Conservation (phyloP, 2,113 vertebrate species). For the Pontoporia blainvillei region DNA sequence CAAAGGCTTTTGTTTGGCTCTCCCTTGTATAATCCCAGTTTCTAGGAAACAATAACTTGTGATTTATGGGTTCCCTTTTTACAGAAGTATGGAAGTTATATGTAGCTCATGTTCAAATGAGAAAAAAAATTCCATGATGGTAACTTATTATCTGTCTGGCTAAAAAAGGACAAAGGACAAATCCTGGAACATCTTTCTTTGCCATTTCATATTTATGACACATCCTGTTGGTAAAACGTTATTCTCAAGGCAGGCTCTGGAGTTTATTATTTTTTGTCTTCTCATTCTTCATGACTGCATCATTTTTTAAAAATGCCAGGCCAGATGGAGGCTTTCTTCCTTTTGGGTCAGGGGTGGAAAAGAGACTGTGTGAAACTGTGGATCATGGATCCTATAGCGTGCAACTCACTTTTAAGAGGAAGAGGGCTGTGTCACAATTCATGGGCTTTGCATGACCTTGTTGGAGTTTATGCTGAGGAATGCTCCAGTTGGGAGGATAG, state of each 20-base stretch:
- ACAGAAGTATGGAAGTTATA: constrained; percentile 65
- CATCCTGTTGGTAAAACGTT: constrained; percentile 70
- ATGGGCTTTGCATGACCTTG: neutral
- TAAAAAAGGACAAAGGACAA: constrained; percentile 74
- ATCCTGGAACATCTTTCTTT: constrained; percentile 62
- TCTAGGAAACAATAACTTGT: constrained; percentile 71
- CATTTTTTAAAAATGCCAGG: constrained; percentile 61
- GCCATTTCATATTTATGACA: constrained; percentile 65
- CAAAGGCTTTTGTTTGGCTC: constrained; percentile 47
- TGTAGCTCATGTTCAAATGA: constrained; percentile 46
- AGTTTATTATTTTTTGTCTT: constrained; percentile 77
- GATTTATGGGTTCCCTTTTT: constrained; percentile 66
- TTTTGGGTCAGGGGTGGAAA: constrained; percentile 61
- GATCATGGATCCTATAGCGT: neutral
- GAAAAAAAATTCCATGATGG: constrained; percentile 55
- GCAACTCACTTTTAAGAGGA: neutral
- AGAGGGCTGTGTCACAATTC: neutral
- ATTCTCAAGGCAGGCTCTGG: constrained; percentile 72
- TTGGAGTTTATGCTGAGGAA: neutral
- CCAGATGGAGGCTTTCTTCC: constrained; percentile 56
- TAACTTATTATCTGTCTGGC: constrained; percentile 75
- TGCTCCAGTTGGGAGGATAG: neutral
- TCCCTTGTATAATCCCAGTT: constrained; percentile 45
- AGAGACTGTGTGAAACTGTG: constrained; percentile 30
- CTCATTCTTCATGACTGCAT: constrained; percentile 72